phyloP scores from a whole-genome alignment of 1,140 invertebrate genomes.

The Hycleus cichorii region DNA sequence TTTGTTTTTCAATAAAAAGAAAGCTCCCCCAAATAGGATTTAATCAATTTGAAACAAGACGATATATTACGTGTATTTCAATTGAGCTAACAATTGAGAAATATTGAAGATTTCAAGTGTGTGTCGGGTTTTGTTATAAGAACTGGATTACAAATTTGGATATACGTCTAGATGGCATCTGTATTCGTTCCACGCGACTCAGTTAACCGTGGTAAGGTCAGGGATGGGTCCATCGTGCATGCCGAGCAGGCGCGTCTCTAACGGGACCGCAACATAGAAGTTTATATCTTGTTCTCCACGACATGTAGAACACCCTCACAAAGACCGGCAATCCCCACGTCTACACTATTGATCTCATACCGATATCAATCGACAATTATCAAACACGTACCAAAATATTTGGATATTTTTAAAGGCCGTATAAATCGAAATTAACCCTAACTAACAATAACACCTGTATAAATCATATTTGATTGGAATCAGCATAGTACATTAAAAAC shows the following conservation, averaged over 20 bases:
- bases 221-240: conserved; percentile 20
- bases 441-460: conserved; percentile 2
- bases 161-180: conserved; percentile 17
- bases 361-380: conserved; percentile 7
- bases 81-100: no score
- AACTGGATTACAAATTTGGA: conserved; percentile 13
- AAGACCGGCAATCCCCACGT: neutral
- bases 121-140: neutral
- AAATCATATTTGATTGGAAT: conserved; percentile 38
- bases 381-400: neutral
- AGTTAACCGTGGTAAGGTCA: conserved; percentile 18
- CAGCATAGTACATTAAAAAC: conserved; percentile 38
- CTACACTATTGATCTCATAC: neutral
- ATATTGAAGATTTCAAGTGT: no score
- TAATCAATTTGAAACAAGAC: no score
- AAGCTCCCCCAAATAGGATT: no score
- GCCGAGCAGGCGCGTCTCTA: conserved; percentile 17
- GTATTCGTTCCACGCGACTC: conserved; percentile 19
- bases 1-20: no score
- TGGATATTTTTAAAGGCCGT: no score
- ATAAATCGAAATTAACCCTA: no score
- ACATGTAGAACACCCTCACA: conserved; percentile 9
- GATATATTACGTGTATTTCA: no score
- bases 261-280: conserved; percentile 17
- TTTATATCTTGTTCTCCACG: conserved; percentile 8